Evolutionary conservation across 2,113 vertebrate species (phyloP), one percentile per base, ranked within the genome.

Genomic region (Caretta caretta): DNA sequence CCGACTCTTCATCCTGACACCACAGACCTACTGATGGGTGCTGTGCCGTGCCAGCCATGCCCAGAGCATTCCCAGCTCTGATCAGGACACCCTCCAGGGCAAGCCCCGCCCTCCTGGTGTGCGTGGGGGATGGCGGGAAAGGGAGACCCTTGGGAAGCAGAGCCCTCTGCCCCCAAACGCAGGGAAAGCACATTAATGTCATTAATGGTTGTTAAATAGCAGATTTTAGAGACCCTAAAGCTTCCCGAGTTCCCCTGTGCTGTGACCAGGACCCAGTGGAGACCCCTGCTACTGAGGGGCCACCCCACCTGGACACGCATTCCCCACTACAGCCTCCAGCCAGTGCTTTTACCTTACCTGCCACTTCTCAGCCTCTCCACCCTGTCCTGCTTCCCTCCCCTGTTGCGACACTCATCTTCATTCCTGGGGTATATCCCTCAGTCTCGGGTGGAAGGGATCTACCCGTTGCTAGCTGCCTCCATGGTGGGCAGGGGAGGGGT

Each of bases 1-100:
- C 76, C 98, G 99, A 35, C 99, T 99, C 91, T 99, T 99, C 98
- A 99, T 99, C 97, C 99, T 99, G 94, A 99, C 98, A 0, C 99
- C 99, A 25, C 99, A 99, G 93, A 99, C 99, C 0, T 99, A 99
- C 96, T 99, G 98, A 99, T 6, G 35, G 94, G 89, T 54, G 35
- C 10, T n/a, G 56, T 25, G 22, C 38, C 53, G 14, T 78, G 29
- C 56, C 78, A 16, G 51, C 69, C 78, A 24, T 11, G 27, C 49
- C 10, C 50, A 35, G 54, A 56, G n/a, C 49, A 5, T 27, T 25
- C 22, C 50, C 20, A 5, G 24, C 48, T 86, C 20, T 25, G 11
- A 53, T 69, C 54, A 97, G 93, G 20, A 42, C 38, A 42, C 51
- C 17, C 17, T 35, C 11, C 5, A 6, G 49, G 19, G 8, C 27